Base-by-base conservation (phyloP, 2,888 invertebrate species). In the Drosophila flavopinicola region DNA sequence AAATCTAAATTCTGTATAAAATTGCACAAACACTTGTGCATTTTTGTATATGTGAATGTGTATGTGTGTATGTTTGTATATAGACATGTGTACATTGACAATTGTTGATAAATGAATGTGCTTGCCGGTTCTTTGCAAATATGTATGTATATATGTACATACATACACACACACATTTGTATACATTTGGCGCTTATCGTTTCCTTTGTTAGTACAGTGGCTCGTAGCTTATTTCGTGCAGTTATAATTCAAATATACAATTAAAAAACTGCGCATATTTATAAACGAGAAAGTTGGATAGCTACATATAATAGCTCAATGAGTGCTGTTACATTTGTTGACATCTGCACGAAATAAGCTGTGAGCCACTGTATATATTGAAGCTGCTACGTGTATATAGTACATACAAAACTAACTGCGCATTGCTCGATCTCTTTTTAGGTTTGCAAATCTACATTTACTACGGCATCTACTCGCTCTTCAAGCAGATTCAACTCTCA, bases 401-500 rank as follows among this genome's bases (percentile, higher is more conserved):
- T 11, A 11, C 20, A 24, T n/a, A 59, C 37, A 10, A 0, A 13
- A n/a, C 37, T 61, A 42, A 42, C 10, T 44, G 45, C 37, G 45
- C 51, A 53, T 33, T 32, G 1, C n/a, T 39, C 29, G 11, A 29
- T 57, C 41, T 11, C 25, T 33, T 71, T 75, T 7, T 51, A 88
- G 88, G 37, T 17, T 23, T 87, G 3, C 66, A 83, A 45, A 30
- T 64, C 47, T 80, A 75, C 48, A 69, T 78, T 10, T 85, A 86
- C 54, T 78, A 68, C 20, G 85, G 79, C 6, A 75, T 89, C 10
- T 89, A 87, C 32, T 86, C 88, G 33, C 67, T 88, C 2, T 89
- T 61, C 49, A 79, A 82, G 52, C 60, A 80, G 3, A 80, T 89
- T 33, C 86, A 87, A 30, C 53, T 39, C 4, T 61, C 60, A n/a